These are phyloP conservation scores for Diorhabda carinulata DNA, from an alignment of 1,140 invertebrate genomes.

Conservation along the genomic window DNA sequence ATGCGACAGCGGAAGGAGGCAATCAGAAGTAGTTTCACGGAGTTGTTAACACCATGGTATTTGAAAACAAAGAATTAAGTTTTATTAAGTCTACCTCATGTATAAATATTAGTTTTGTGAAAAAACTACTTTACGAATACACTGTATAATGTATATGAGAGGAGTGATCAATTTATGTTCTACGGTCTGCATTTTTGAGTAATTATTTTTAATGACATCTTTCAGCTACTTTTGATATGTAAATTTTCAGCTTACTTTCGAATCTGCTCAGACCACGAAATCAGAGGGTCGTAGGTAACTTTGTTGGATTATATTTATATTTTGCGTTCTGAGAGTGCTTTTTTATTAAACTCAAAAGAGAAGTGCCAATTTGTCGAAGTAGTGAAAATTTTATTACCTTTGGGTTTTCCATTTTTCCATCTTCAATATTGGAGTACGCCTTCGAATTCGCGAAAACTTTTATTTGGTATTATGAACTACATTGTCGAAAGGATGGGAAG, in stretches of 20 bases:
- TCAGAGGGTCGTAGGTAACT: not conserved
- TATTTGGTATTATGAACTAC: slow-evolving; percentile 12
- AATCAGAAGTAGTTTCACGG: too few relatives aligned
- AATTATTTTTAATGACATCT: slow-evolving; percentile 19
- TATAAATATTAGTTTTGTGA: too few relatives aligned
- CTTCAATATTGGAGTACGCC: slow-evolving; percentile 21
- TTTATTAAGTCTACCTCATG: too few relatives aligned
- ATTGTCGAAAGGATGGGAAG: not conserved
- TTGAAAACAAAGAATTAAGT: too few relatives aligned
- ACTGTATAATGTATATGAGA: too few relatives aligned
- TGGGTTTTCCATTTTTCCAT: slow-evolving; percentile 36
- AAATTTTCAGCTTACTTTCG: slow-evolving; percentile 12
- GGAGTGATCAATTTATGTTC: too few relatives aligned
- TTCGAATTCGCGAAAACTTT: slow-evolving; percentile 9
- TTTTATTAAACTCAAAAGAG: slow-evolving; percentile 30
- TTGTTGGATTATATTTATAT: slow-evolving; percentile 27
- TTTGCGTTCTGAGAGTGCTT: slow-evolving; percentile 26
- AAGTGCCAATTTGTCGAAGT: slow-evolving; percentile 36
- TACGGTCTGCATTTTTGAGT: too few relatives aligned
- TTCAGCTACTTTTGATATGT: slow-evolving; percentile 16
- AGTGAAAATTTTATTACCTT: slow-evolving; percentile 35
- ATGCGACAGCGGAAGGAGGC: not conserved
- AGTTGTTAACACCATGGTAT: too few relatives aligned
- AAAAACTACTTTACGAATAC: too few relatives aligned
- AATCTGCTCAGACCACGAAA: slow-evolving; percentile 18